Evolutionary conservation across 1,140 invertebrate genomes (phyloP).

Genomic region (Heliconius himera): DNA sequence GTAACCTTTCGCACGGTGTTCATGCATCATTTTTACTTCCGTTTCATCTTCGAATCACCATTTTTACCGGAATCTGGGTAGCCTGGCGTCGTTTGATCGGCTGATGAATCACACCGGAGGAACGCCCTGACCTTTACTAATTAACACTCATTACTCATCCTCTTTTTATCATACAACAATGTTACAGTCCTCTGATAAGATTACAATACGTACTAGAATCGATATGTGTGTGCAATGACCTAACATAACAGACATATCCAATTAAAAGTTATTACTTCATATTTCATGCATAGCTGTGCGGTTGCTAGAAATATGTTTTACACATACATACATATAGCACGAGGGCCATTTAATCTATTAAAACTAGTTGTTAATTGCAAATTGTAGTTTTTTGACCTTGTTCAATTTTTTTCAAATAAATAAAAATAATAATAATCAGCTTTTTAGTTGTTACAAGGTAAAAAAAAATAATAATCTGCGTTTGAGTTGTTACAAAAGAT

Average conservation of each 20-base stretch:
- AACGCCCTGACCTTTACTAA: slow-evolving; percentile 68
- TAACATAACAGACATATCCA: slow-evolving; percentile 22
- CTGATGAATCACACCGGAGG: slow-evolving; percentile 63
- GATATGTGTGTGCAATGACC: slow-evolving; percentile 28
- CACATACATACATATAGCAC: neutral
- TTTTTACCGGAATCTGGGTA: slow-evolving; percentile 56
- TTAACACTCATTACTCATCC: slow-evolving; percentile 71
- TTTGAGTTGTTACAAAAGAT: too few relatives aligned
- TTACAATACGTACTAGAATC: slow-evolving; percentile 43
- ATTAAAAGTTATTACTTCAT: neutral
- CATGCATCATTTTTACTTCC: slow-evolving; percentile 58
- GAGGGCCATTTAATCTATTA: neutral
- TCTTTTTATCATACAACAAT: slow-evolving; percentile 62
- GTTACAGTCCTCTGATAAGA: slow-evolving; percentile 52
- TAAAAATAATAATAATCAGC: too few relatives aligned
- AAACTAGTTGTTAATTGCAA: neutral
- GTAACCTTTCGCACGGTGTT: slow-evolving; percentile 61
- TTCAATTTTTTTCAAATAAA: too few relatives aligned
- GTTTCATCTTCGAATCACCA: slow-evolving; percentile 47
- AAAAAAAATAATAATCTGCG: too few relatives aligned
- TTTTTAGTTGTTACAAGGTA: too few relatives aligned
- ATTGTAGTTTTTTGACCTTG: neutral
- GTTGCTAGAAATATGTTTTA: too few relatives aligned
- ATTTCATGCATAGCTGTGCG: neutral
- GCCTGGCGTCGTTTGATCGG: slow-evolving; percentile 51